phyloP scores from a whole-genome alignment of 2,888 invertebrate species.

The Aporophyla lueneburgensis region DNA sequence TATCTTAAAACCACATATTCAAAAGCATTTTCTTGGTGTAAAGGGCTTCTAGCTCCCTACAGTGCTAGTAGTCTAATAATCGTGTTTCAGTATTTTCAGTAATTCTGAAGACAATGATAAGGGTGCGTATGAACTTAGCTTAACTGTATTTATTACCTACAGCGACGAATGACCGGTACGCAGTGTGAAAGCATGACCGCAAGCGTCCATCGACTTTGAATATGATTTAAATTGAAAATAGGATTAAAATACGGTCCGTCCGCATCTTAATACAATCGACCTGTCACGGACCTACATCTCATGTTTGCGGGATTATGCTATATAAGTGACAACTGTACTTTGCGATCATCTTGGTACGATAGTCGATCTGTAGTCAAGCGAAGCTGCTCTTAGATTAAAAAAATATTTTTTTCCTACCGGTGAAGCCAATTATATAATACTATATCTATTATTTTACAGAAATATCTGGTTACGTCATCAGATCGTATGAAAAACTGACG shows the following conservation, averaged over 20 bases:
- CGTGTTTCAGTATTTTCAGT: background rate
- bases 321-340: slow-evolving; percentile 1
- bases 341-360: background rate
- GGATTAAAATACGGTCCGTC: slow-evolving; percentile 26
- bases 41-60: background rate
- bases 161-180: background rate
- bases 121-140: background rate
- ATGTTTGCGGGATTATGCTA: background rate
- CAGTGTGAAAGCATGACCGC: slow-evolving; percentile 23
- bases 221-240: slow-evolving; percentile 34
- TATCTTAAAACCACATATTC: background rate
- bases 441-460: background rate
- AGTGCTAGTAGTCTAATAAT: slow-evolving; percentile 1
- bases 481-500: background rate
- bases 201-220: slow-evolving; percentile 19
- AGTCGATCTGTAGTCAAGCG: too few species aligned
- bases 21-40: background rate
- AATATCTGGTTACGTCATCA: background rate
- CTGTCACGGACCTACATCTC: slow-evolving; percentile 14
- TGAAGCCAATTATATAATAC: background rate
- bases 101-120: background rate
- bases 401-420: background rate
- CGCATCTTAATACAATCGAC: background rate
- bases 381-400: background rate
- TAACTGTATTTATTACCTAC: slow-evolving; percentile 1